A percentile compares a stretch with the other conserved stretches of the same genome.
Conservation (phyloP, 2,888 invertebrate genomes). For the Patella pellucida region DNA sequence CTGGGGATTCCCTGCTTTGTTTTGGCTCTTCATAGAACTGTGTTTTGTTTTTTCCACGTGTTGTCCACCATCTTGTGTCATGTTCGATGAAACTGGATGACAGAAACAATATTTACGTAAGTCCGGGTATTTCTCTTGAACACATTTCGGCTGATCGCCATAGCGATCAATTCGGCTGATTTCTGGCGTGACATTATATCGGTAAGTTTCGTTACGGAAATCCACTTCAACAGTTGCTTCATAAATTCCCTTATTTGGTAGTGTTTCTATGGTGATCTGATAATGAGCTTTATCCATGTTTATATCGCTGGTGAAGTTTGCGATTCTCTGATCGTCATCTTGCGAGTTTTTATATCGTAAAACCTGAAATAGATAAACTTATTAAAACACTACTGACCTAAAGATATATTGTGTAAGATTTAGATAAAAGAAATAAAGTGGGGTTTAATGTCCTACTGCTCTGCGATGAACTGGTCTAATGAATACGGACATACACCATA, state of each 20-base stretch:
- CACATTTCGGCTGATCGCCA: conserved; percentile 85
- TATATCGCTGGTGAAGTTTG: conserved; percentile 29
- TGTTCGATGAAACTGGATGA: conserved; percentile 19
- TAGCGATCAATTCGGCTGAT: conserved; percentile 87
- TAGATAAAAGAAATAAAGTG: neutral
- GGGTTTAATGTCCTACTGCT: neutral
- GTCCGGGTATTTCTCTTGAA: conserved; percentile 76
- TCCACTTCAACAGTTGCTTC: conserved; percentile 57
- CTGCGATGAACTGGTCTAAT: neutral
- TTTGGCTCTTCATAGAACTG: no score
- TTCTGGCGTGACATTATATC: conserved; percentile 24
- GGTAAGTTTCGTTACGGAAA: conserved; percentile 32
- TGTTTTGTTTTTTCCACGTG: no score
- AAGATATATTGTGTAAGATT: neutral
- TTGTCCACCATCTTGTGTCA: no score
- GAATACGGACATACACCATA: no score
- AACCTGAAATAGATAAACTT: conserved; percentile 28
- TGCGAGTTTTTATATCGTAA: conserved; percentile 34
- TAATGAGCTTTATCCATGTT: conserved; percentile 32
- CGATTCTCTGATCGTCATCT: conserved; percentile 32
- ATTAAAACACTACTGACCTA: neutral
- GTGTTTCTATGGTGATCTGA: conserved; percentile 62
- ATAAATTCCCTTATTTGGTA: conserved; percentile 53
- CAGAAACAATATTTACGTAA: conserved; percentile 89
- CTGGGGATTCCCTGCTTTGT: no score